Evolutionary conservation across 2,888 invertebrate species (phyloP).

Genomic region (Aquatica leii): DNA sequence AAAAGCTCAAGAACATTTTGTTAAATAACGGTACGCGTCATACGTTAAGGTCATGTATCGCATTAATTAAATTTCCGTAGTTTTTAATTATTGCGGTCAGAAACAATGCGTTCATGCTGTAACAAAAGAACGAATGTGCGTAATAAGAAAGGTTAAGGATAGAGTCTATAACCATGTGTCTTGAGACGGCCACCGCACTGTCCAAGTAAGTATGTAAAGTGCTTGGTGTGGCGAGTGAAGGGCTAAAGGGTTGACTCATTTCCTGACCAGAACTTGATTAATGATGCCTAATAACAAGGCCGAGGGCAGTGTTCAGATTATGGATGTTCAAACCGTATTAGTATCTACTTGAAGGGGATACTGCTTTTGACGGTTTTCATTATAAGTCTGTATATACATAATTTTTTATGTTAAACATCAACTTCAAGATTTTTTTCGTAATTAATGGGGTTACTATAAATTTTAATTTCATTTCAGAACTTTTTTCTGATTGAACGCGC

Average conservation of each 20-base stretch:
- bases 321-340: slow-evolving; percentile 53
- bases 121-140: too few relatives aligned
- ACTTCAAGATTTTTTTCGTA: slow-evolving; percentile 16
- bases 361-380: slow-evolving; percentile 53
- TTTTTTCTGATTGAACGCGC: not conserved
- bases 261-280: slow-evolving; percentile 62
- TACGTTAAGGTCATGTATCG: too few relatives aligned
- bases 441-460: slow-evolving; percentile 10
- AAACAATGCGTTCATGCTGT: too few relatives aligned
- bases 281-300: slow-evolving; percentile 62
- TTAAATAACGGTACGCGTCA: too few relatives aligned
- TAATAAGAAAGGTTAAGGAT: not conserved
- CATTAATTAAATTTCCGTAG: too few relatives aligned
- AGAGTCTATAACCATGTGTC: slow-evolving; percentile 46
- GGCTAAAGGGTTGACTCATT: slow-evolving; percentile 63
- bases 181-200: slow-evolving; percentile 48
- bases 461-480: slow-evolving; percentile 8
- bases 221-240: slow-evolving; percentile 51
- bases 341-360: slow-evolving; percentile 51
- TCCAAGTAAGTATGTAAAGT: slow-evolving; percentile 49
- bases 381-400: slow-evolving; percentile 22
- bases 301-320: slow-evolving; percentile 48
- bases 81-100: too few relatives aligned
- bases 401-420: slow-evolving; percentile 16
- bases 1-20: too few relatives aligned